Base-by-base conservation (phyloP, 2,113 vertebrate genomes). In the Acrocephalus arundinaceus region DNA sequence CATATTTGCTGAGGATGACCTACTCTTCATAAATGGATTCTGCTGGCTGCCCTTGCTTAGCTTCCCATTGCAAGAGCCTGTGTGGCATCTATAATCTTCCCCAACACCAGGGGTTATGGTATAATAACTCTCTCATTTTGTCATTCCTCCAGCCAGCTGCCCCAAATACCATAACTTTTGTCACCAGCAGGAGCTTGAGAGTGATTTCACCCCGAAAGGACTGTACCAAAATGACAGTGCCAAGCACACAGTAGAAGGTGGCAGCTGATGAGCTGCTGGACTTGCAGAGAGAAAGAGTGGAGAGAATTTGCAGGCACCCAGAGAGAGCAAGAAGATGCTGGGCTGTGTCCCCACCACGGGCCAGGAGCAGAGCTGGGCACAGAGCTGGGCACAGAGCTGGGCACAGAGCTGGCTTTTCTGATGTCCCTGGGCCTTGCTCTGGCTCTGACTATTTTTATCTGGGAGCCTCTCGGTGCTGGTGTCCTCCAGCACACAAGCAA, bases 1-100 rank as follows among this genome's bases (percentile, higher is more conserved):
- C 96, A 96, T 97, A 95, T 96, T 97, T 96, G 83, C 90, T 93
- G 95, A 95, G 95, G 96, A 96, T 96, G 96, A 96, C 96, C 96
- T 96, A 68, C 88, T 96, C 94, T 83, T 93, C 7, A 10, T 89
- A 96, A 94, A 92, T 89, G 83, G 90, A 90, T 94, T 93, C 88
- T 91, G 66, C 90, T 95, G 93, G 85, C 90, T 82, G 86, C 86
- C 92, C 89, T 92, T 89, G 57, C 74, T 94, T 86, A 87, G 73
- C 72, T 92, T 85, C 46, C 74, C 89, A 62, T 57, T 70, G 74
- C 81, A 72, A 73, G 46, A 83, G 49, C 37, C 67, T 7, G 0
- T 61, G 83, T 93, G 91, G 76, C 74, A 72, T 71, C 90, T 66
- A 35, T 65, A 61, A 92, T 89, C 75, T 61, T 46, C 43, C 62